Percentiles rank a stretch among this genome's conserved stretches.
These are phyloP conservation scores for Thelaira solivaga DNA, from an alignment of 2,888 invertebrate genomes.

Conservation along the genomic window DNA sequence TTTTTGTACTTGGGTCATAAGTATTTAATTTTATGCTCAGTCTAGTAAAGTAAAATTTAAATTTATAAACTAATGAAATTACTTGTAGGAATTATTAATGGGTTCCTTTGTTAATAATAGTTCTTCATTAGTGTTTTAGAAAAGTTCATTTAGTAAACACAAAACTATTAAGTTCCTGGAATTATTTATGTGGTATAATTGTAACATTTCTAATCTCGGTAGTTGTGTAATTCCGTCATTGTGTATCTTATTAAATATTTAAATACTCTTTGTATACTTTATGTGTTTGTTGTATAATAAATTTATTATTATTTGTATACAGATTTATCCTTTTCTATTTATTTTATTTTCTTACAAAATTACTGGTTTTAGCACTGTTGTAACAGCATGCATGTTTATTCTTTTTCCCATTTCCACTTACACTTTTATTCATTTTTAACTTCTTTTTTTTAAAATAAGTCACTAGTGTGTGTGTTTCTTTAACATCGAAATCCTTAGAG, in stretches of 20 bases:
- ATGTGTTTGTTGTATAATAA: neutral
- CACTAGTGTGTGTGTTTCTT: neutral
- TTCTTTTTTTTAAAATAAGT: conserved; percentile 30
- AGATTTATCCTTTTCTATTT: conserved; percentile 17
- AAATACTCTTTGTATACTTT: conserved; percentile 9
- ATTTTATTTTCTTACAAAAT: neutral
- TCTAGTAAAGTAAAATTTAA: no score
- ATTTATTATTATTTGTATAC: conserved; percentile 7
- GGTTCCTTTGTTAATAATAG: neutral
- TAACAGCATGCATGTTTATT: conserved; percentile 28
- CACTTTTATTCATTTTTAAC: no score
- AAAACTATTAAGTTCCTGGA: conserved; percentile 27
- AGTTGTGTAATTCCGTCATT: conserved; percentile 30
- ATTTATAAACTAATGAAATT: no score
- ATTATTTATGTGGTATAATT: conserved; percentile 54
- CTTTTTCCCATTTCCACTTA: no score
- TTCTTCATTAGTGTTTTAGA: conserved; percentile 8
- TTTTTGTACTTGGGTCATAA: no score
- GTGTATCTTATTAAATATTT: conserved; percentile 58
- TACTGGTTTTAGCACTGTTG: neutral
- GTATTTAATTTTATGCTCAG: no score
- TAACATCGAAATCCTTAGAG: conserved; percentile 41
- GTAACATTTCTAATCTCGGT: conserved; percentile 52
- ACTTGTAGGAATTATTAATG: no score
- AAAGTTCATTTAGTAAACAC: conserved; percentile 20